Percentiles rank a stretch among this genome's conserved stretches.
These are phyloP conservation scores for Drosophila pallidifrons DNA, from an alignment of 1,140 invertebrate genomes.

Conservation along the genomic window DNA sequence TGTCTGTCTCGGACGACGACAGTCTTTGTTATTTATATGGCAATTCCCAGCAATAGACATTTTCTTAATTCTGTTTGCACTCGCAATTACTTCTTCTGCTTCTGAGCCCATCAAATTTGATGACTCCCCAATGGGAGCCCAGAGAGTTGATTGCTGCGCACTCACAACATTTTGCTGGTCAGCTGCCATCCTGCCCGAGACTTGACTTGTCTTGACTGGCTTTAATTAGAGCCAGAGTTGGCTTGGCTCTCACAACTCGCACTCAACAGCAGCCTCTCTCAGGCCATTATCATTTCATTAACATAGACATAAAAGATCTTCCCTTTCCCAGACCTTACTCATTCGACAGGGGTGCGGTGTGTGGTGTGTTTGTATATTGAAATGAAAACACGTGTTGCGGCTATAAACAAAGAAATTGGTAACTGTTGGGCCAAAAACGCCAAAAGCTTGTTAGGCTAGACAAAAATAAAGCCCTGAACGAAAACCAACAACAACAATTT, in stretches of 20 bases:
- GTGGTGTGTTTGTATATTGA: slow-evolving; percentile 56
- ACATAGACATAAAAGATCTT: slow-evolving; percentile 71
- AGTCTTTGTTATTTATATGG: slow-evolving; percentile 6
- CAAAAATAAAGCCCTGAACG: slow-evolving; percentile 53
- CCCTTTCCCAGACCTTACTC: background rate
- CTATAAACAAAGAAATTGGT: slow-evolving; percentile 81
- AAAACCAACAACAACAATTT: slow-evolving; percentile 28
- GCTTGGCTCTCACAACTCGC: slow-evolving; percentile 8
- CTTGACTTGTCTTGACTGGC: slow-evolving; percentile 6
- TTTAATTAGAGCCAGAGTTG: slow-evolving; percentile 44
- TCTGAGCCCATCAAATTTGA: slow-evolving; percentile 49
- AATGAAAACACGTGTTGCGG: slow-evolving; percentile 80
- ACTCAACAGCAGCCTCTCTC: slow-evolving; percentile 13
- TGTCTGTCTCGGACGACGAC: background rate
- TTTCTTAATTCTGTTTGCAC: slow-evolving; percentile 49
- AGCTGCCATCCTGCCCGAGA: background rate
- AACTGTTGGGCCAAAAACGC: slow-evolving; percentile 48
- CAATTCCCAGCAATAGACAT: slow-evolving; percentile 38
- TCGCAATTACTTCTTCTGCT: slow-evolving; percentile 47
- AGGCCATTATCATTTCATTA: slow-evolving; percentile 78
- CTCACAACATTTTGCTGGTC: slow-evolving; percentile 11
- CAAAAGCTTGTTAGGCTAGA: slow-evolving; percentile 60
- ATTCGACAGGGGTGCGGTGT: slow-evolving; percentile 17
- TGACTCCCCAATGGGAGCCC: slow-evolving; percentile 31
- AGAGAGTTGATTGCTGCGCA: slow-evolving; percentile 19